Evolutionary conservation across 2,797 vertebrate species (phyloP).

Genomic region (Argyrosomus regius): DNA sequence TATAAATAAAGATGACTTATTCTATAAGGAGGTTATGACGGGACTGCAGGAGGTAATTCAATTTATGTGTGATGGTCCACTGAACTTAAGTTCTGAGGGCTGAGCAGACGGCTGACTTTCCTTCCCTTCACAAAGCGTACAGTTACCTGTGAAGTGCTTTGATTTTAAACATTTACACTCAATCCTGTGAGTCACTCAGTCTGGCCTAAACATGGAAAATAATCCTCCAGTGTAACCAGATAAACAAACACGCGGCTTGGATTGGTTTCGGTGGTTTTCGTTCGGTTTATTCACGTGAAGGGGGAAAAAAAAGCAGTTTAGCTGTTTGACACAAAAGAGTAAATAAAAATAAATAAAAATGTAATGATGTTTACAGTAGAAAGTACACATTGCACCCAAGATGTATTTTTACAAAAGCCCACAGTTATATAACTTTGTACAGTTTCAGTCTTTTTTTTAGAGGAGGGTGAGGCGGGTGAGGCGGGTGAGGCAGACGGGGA

Average conservation of each 20-base stretch:
- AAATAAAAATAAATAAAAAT: neutral
- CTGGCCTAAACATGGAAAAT: constrained; percentile 7
- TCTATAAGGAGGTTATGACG: neutral
- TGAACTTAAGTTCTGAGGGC: neutral
- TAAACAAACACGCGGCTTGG: constrained; percentile 29
- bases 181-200: neutral
- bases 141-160: neutral
- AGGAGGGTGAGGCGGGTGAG: constrained; percentile 6
- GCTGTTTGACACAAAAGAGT: neutral
- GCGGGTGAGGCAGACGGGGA: constrained; percentile 24
- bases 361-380: constrained; percentile 6
- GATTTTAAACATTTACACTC: neutral
- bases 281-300: constrained; percentile 11
- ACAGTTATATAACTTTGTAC: constrained; percentile 23
- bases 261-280: constrained; percentile 11
- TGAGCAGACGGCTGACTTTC: neutral
- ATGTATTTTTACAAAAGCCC: constrained; percentile 41
- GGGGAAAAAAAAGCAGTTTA: neutral
- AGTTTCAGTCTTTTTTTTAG: constrained; percentile 29
- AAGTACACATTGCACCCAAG: constrained; percentile 40
- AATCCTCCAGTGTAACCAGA: constrained; percentile 13
- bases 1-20: neutral
- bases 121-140: neutral
- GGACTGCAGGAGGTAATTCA: neutral
- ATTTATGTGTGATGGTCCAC: constrained; percentile 34